These are phyloP conservation scores for Enteromius afrohamiltoni DNA, from an alignment of 2,797 vertebrate species.

Conservation along the genomic window DNA sequence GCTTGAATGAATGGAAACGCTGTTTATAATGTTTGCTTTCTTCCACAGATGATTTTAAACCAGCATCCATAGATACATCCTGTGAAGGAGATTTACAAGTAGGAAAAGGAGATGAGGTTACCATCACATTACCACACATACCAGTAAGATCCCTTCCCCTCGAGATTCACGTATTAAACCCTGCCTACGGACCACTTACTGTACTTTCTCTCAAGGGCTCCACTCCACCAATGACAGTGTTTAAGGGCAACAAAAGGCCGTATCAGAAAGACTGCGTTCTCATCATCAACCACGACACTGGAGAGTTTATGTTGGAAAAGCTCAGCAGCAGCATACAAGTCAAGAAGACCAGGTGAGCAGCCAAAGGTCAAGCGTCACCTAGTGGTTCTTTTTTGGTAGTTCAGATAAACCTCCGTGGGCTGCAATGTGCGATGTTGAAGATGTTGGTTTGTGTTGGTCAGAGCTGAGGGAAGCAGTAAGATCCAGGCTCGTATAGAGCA, in stretches of 20 bases:
- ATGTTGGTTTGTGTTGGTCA: conserved; percentile 60
- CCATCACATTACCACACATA: conserved; percentile 96
- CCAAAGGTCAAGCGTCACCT: not conserved
- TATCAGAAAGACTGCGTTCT: conserved; percentile 99
- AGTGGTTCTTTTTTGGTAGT: too few relatives aligned
- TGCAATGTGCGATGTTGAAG: not conserved
- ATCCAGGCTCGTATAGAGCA: conserved; percentile 96
- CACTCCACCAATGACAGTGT: conserved; percentile 97
- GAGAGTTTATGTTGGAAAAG: conserved; percentile 96
- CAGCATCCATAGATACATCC: conserved; percentile 95
- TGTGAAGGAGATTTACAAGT: conserved; percentile 97
- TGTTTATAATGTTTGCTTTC: not conserved
- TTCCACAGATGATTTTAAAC: conserved; percentile 95
- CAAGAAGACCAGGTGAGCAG: conserved; percentile 94
- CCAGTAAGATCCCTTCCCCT: not conserved
- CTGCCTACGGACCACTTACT: conserved; percentile 47
- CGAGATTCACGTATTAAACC: not conserved
- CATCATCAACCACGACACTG: conserved; percentile 98
- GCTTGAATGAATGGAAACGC: not conserved
- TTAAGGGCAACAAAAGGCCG: conserved; percentile 97
- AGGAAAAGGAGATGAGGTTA: conserved; percentile 98
- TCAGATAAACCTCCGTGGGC: not conserved
- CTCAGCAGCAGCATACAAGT: conserved; percentile 99
- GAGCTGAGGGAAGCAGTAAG: conserved; percentile 98
- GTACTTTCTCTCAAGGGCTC: conserved; percentile 82